A percentile compares a stretch with the other conserved stretches of the same genome.
Conservation (phyloP, 2,888 invertebrate species). For the Adela reaumurella region DNA sequence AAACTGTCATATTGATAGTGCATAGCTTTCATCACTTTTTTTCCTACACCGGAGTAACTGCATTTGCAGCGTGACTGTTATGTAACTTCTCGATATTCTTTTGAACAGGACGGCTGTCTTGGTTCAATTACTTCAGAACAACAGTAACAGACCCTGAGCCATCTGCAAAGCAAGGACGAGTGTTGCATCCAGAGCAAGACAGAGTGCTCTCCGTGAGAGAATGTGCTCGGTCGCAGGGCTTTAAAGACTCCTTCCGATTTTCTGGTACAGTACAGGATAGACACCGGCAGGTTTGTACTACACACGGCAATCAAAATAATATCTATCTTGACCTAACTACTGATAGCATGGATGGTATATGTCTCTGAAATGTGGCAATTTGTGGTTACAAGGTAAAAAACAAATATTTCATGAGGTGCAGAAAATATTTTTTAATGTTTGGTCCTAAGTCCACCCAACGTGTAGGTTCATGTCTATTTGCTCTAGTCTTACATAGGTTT, state of each 20-base stretch:
- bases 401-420: no score
- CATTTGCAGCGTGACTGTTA: no score
- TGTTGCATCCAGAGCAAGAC: conserved; percentile 44
- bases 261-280: conserved; percentile 38
- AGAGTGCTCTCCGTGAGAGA: conserved; percentile 53
- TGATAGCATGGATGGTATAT: neutral
- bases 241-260: conserved; percentile 49
- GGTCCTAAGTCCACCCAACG: no score
- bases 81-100: neutral
- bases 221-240: conserved; percentile 56
- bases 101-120: conserved; percentile 34
- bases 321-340: neutral
- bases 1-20: no score
- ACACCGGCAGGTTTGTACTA: conserved; percentile 21
- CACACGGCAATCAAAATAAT: neutral
- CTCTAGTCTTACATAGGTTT: no score
- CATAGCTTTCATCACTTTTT: no score
- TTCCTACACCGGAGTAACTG: no score
- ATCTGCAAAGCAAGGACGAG: conserved; percentile 49
- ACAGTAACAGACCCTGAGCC: conserved; percentile 50
- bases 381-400: neutral
- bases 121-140: conserved; percentile 52
- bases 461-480: no score
- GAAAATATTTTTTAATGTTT: no score
- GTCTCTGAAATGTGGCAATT: neutral